These are phyloP conservation scores for Melanargia galathea DNA, from an alignment of 2,888 invertebrate species.

Conservation along the genomic window DNA sequence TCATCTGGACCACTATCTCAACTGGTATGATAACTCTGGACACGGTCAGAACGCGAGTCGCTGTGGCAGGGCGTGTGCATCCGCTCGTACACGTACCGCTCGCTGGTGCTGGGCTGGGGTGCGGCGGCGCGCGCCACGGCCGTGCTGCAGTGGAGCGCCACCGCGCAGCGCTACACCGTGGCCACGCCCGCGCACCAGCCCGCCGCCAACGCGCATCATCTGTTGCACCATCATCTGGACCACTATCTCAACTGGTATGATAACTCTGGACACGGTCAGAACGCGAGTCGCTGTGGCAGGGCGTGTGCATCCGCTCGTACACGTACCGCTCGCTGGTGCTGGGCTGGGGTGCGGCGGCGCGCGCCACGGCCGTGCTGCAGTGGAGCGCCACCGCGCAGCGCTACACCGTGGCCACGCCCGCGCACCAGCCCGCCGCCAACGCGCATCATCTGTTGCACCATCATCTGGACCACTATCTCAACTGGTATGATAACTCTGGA, in stretches of 20 bases:
- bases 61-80: too few relatives aligned
- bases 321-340: too few relatives aligned
- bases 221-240: conserved; percentile 94
- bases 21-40: too few relatives aligned
- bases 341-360: too few relatives aligned
- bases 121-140: conserved; percentile 92
- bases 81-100: too few relatives aligned
- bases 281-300: too few relatives aligned
- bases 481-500: conserved; percentile 14
- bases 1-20: conserved; percentile 92
- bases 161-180: conserved; percentile 89
- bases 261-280: too few relatives aligned
- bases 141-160: conserved; percentile 90
- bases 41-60: too few relatives aligned
- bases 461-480: conserved; percentile 92
- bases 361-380: conserved; percentile 91
- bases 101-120: too few relatives aligned
- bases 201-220: conserved; percentile 93
- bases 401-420: conserved; percentile 90
- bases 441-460: conserved; percentile 94
- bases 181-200: conserved; percentile 90
- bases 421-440: conserved; percentile 90
- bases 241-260: conserved; percentile 84
- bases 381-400: conserved; percentile 90
- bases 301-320: too few relatives aligned